phyloP scores from a whole-genome alignment of 2,113 vertebrate genomes.

The Gambusia holbrooki region DNA sequence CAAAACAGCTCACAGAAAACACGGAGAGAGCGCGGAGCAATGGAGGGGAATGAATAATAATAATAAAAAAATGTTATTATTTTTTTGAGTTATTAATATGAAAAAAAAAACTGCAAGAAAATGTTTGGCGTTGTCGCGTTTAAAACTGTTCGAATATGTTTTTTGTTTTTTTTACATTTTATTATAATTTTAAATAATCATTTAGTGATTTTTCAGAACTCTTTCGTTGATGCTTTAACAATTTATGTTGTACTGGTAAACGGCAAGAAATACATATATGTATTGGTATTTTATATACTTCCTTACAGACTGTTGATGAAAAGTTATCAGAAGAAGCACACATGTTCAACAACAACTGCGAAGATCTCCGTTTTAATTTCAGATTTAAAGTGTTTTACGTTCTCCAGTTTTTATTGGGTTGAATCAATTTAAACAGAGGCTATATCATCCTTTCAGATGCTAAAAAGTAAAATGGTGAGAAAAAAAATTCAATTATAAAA shows the following conservation, averaged over 20 bases:
- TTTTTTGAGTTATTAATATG: neutral
- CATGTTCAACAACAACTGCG: neutral
- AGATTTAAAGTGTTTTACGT: neutral
- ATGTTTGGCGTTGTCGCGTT: neutral
- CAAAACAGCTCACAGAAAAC: conserved; percentile 11
- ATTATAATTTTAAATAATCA: neutral
- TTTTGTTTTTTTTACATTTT: no score
- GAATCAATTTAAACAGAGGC: no score
- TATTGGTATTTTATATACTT: neutral
- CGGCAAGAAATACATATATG: no score
- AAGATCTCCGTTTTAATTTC: neutral
- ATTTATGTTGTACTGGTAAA: neutral
- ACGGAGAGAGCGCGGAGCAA: neutral
- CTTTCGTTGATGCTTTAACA: neutral
- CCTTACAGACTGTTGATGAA: neutral
- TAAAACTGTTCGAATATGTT: neutral
- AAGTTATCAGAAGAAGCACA: neutral
- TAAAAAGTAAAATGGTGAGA: neutral
- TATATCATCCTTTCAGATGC: neutral
- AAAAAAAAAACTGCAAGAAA: neutral
- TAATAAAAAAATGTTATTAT: no score
- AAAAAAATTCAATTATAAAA: neutral
- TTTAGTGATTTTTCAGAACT: neutral
- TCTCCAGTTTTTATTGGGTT: no score
- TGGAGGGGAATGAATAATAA: neutral